Evolutionary conservation across 1,140 invertebrate species (phyloP), one percentile per base, ranked within the genome.

Genomic region (Bombus turneri): DNA sequence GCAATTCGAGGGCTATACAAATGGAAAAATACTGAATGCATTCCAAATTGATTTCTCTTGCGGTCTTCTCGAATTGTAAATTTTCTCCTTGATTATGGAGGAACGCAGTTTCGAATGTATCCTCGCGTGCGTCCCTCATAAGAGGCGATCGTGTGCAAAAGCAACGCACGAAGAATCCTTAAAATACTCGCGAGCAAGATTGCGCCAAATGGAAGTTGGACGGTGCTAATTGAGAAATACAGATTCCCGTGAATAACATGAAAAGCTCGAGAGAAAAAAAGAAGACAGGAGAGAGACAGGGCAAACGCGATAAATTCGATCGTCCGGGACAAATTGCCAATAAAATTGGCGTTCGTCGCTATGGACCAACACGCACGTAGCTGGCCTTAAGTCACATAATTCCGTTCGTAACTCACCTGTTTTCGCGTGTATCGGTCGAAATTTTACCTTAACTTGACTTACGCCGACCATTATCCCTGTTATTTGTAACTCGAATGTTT

Each of bases 401-500:
- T 92, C 89, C 86, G 83, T 83, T 71, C 87, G 90, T 92, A 92
- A 93, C 89, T 93, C 92, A 93, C 92, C 91, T 92, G 92, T 91
- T 93, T 92, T 89, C 87, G 88, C 88, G 84, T 87, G 89, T 92
- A 93, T 93, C 92, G 85, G 72, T 81, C 88, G 87, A 92, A 93
- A 93, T 93, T 93, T 93, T 92, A 53, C 47, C 18, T 53, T 53
- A 22, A 53, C 47, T 53, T 53, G 92, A 94, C 92, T 94, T 93
- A 92, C 88, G 88, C 87, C 88, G 72, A 64, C 91, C 90, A 94
- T 94, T 94, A 94, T 92, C 92, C 91, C 28, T 86, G 89, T 90
- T 91, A 89, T 92, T 53, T 90, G 87, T 87, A 81, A 34, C 59
- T 62, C 28, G 15, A 59, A 76, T 25, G 41, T 57, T 68, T 39